Percentiles rank a stretch among this genome's conserved stretches.
phyloP scores from a whole-genome alignment of 2,113 vertebrate genomes.

The Crotalus tigris region DNA sequence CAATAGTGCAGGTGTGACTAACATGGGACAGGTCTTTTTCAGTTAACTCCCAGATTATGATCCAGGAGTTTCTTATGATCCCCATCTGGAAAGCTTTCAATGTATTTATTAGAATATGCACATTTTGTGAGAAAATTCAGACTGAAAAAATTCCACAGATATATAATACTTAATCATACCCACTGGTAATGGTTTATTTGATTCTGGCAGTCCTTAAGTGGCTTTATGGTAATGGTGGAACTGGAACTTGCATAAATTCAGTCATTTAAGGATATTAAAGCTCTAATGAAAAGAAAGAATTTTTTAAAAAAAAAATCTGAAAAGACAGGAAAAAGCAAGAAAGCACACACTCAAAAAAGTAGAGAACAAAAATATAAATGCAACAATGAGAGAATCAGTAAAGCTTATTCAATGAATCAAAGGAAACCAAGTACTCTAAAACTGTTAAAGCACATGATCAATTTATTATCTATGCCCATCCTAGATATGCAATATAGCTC shows the following conservation, averaged over 20 bases:
- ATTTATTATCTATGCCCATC: background rate
- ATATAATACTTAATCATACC: background rate
- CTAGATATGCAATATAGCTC: background rate
- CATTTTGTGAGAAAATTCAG: background rate
- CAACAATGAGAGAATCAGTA: background rate
- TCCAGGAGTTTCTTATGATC: background rate
- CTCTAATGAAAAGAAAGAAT: background rate
- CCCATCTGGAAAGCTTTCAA: background rate
- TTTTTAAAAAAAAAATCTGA: conserved; percentile 19
- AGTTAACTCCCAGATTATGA: background rate
- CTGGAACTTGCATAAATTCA: background rate
- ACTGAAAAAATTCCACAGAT: background rate
- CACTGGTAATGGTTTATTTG: background rate
- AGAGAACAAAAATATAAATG: background rate
- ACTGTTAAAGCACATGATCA: background rate
- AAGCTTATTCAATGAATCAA: background rate
- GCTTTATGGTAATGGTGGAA: background rate
- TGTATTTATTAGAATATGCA: background rate
- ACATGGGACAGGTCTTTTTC: background rate
- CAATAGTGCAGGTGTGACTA: background rate
- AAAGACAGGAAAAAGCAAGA: conserved; percentile 13
- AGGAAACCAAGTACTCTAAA: background rate
- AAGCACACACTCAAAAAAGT: background rate
- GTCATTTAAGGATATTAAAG: conserved; percentile 14
- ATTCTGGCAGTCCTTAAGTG: background rate